Evolutionary conservation across 2,113 vertebrate species (phyloP).

Genomic region (Crotalus helleri): DNA sequence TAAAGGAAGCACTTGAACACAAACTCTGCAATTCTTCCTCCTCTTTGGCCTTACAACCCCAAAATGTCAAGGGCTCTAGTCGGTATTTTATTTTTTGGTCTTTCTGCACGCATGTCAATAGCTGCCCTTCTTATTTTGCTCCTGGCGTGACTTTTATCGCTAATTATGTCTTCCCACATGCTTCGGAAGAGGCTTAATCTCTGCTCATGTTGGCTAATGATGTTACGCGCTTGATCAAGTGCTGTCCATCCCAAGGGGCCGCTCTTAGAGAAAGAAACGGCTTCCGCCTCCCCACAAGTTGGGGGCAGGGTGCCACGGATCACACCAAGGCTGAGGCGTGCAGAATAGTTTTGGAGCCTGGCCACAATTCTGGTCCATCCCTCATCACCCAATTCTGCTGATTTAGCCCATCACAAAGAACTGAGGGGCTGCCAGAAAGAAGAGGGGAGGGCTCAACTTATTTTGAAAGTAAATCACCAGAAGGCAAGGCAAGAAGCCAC

Average conservation of each 20-base stretch:
- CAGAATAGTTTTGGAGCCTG: neutral
- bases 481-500: too few relatives aligned
- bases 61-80: fast-evolving
- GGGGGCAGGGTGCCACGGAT: neutral
- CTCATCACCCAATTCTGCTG: neutral
- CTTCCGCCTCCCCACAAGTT: conserved; percentile 45
- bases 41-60: neutral
- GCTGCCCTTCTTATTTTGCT: conserved; percentile 64
- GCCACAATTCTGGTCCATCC: neutral
- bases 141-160: conserved; percentile 92
- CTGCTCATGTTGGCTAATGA: conserved; percentile 71
- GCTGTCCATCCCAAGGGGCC: conserved; percentile 64
- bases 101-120: conserved; percentile 67
- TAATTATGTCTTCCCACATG: conserved; percentile 92
- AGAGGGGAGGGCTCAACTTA: too few relatives aligned
- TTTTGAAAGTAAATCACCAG: too few relatives aligned
- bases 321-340: neutral
- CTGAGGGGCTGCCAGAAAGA: too few relatives aligned
- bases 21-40: neutral
- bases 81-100: neutral
- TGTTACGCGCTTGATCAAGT: conserved; percentile 56
- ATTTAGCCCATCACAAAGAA: neutral
- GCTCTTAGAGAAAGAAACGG: conserved; percentile 48
- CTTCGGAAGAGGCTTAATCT: conserved; percentile 74
- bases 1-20: neutral